These are phyloP conservation scores for Carassius auratus DNA, from an alignment of 2,113 vertebrate genomes.

Conservation along the genomic window DNA sequence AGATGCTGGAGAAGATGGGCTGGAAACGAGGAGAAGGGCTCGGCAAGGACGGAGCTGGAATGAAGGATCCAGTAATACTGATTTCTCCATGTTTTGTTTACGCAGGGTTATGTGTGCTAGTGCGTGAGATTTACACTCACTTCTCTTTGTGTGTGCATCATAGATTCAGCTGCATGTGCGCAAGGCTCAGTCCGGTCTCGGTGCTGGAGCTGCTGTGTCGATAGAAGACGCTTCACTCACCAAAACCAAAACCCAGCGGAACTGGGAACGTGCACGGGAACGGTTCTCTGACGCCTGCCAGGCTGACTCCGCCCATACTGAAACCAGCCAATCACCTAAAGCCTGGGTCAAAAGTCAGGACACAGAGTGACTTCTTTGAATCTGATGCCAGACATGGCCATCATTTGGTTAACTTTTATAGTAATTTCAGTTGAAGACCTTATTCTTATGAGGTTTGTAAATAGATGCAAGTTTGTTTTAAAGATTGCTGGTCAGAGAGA, in stretches of 20 bases:
- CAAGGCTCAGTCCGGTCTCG: conserved; percentile 87
- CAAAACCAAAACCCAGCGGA: conserved; percentile 84
- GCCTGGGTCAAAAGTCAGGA: conserved; percentile 67
- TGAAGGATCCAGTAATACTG: conserved; percentile 84
- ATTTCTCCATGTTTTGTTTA: not conserved
- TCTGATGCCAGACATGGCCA: not conserved
- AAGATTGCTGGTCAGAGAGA: not conserved
- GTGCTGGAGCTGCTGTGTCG: conserved; percentile 76
- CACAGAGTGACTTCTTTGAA: conserved; percentile 2
- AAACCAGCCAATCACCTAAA: conserved; percentile 53
- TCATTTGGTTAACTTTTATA: not conserved
- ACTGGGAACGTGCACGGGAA: conserved; percentile 96
- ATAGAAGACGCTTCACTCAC: conserved; percentile 78
- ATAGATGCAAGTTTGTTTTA: not conserved
- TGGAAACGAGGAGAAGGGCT: conserved; percentile 97
- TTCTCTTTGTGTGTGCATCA: not conserved
- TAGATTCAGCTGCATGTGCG: conserved; percentile 89
- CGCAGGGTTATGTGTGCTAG: not conserved
- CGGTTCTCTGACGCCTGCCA: conserved; percentile 88
- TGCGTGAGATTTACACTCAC: not conserved
- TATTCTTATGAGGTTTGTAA: conserved; percentile 5
- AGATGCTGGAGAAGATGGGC: conserved; percentile 98
- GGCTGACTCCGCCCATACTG: conserved; percentile 45
- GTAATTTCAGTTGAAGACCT: not conserved
- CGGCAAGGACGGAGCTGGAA: conserved; percentile 89